phyloP scores from a whole-genome alignment of 2,797 vertebrate genomes.

The Nothura maculosa region DNA sequence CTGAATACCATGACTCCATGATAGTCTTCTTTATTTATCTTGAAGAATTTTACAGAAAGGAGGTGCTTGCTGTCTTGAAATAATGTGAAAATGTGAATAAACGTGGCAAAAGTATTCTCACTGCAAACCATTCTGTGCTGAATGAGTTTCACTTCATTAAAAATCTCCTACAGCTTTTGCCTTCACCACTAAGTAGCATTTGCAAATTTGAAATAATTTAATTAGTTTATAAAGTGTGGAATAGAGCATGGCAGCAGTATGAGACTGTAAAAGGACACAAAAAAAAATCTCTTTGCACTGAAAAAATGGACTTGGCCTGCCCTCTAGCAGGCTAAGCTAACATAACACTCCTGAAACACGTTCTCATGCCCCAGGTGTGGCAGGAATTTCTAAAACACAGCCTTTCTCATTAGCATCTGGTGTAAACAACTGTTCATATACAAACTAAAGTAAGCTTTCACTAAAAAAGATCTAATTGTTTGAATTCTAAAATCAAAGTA shows the following conservation, averaged over 20 bases:
- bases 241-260: not conserved
- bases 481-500: not conserved
- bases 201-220: not conserved
- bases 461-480: not conserved
- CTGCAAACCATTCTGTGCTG: not conserved
- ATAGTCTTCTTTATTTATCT: not conserved
- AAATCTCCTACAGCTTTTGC: not conserved
- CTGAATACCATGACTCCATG: not conserved
- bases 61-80: not conserved
- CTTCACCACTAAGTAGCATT: not conserved
- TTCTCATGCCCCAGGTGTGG: not conserved
- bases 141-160: not conserved
- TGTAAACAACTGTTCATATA: not conserved
- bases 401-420: not conserved
- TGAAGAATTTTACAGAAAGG: not conserved
- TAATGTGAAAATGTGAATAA: not conserved
- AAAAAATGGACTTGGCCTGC: constrained; percentile 15
- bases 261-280: fast-evolving
- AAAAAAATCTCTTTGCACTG: not conserved
- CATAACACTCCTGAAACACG: not conserved
- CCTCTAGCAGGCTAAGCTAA: not conserved
- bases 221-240: not conserved
- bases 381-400: not conserved
- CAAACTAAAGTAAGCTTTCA: not conserved
- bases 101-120: not conserved